phyloP scores from a whole-genome alignment of 2,888 invertebrate species.

The Tipula unca region DNA sequence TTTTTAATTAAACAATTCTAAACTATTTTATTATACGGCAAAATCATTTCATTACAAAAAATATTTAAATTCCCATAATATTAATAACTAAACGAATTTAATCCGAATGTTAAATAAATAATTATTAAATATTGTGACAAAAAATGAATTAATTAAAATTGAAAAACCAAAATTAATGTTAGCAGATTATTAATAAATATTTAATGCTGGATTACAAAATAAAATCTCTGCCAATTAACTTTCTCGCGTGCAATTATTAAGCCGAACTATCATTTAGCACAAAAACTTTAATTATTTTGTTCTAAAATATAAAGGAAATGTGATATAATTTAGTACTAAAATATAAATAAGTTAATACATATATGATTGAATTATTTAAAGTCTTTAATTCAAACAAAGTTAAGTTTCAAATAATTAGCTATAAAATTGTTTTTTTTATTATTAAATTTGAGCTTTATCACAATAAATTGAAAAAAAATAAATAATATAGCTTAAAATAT shows the following conservation, averaged over 20 bases:
- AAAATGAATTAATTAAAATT: background rate
- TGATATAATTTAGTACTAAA: background rate
- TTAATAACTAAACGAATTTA: conserved; percentile 8
- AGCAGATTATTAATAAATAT: background rate
- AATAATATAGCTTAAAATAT: background rate
- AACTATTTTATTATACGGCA: background rate
- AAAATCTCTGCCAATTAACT: background rate
- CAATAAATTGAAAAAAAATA: background rate
- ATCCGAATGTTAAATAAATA: conserved; percentile 8
- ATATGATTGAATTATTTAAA: background rate
- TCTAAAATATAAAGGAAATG: conserved; percentile 14
- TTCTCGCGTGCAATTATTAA: background rate
- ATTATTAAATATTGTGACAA: background rate
- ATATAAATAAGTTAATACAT: background rate
- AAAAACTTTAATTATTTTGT: background rate
- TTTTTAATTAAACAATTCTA: background rate
- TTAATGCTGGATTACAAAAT: background rate
- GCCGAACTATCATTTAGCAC: background rate
- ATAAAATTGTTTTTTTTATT: background rate
- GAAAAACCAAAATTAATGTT: background rate
- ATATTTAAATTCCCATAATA: background rate
- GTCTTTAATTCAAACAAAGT: background rate
- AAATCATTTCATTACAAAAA: background rate
- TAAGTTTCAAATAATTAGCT: conserved; percentile 8
- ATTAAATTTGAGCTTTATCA: conserved; percentile 8